A percentile compares a stretch with the other conserved stretches of the same genome.
Conservation (phyloP, 2,888 invertebrate genomes). For the Lacanobia oleracea region DNA sequence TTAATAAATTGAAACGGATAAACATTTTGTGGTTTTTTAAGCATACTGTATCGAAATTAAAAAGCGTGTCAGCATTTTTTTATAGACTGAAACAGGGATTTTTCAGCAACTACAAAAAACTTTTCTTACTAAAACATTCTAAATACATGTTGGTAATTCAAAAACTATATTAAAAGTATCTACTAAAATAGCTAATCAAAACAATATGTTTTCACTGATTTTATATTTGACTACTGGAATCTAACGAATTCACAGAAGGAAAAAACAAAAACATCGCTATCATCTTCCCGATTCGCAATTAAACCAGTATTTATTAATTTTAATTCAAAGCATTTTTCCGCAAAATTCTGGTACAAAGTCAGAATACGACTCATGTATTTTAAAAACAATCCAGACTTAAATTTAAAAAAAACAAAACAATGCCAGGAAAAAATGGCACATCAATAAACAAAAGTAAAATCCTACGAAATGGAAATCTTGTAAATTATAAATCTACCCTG, state of each 20-base stretch:
- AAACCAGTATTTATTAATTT: neutral
- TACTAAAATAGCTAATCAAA: neutral
- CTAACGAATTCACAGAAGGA: neutral
- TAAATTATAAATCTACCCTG: slow-evolving; percentile 71
- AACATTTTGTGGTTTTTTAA: neutral
- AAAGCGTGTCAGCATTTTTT: too few relatives aligned
- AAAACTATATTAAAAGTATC: neutral
- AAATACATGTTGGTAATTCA: too few relatives aligned
- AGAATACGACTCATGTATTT: neutral
- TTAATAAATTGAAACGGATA: too few relatives aligned
- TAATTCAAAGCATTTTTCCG: neutral
- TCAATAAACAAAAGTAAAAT: slow-evolving; percentile 62
- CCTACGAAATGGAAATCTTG: slow-evolving; percentile 64
- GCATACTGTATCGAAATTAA: neutral
- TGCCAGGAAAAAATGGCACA: slow-evolving; percentile 31
- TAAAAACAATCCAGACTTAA: neutral
- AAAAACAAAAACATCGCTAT: neutral
- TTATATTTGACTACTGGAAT: neutral
- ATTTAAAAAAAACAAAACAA: slow-evolving; percentile 1
- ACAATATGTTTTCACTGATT: neutral
- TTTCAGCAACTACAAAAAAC: too few relatives aligned
- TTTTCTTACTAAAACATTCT: too few relatives aligned
- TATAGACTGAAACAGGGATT: too few relatives aligned
- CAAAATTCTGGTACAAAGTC: neutral
- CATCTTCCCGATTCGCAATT: too few relatives aligned